Conservation (phyloP, 53 echinoderm and acorn worm genomes). For the Hippasteria phrygiana region DNA sequence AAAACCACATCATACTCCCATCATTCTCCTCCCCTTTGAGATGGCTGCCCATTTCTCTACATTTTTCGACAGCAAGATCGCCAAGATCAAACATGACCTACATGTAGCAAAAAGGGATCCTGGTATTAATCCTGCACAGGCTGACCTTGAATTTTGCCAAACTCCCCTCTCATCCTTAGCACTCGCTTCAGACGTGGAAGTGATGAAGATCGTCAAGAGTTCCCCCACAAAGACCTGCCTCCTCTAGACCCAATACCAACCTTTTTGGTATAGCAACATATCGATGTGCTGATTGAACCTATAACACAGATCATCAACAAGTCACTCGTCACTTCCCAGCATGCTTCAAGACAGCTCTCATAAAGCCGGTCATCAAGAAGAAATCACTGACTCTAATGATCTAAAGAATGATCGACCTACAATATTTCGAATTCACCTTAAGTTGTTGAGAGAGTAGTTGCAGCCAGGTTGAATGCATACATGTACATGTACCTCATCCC, state of each 20-base stretch:
- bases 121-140: neutral
- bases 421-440: constrained; percentile 52
- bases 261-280: neutral
- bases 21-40: neutral
- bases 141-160: neutral
- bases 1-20: constrained; percentile 27
- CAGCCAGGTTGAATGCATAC: constrained; percentile 6
- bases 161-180: neutral
- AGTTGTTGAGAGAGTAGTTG: constrained; percentile 39
- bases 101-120: neutral
- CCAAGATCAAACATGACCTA: constrained; percentile 34
- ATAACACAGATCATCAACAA: neutral
- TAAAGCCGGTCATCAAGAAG: constrained; percentile 46
- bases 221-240: constrained; percentile 48
- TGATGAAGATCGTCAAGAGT: constrained; percentile 19
- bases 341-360: constrained; percentile 40
- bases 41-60: constrained; percentile 16
- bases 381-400: neutral
- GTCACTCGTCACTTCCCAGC: constrained; percentile 49
- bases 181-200: constrained; percentile 7
- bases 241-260: constrained; percentile 51
- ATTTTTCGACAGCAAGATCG: constrained; percentile 9
- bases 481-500: too few species aligned
- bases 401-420: constrained; percentile 25
- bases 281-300: neutral